Percentiles rank a stretch among this genome's conserved stretches.
Evolutionary conservation across 2,888 invertebrate species (phyloP).

Genomic region (Eupithecia exiguata): DNA sequence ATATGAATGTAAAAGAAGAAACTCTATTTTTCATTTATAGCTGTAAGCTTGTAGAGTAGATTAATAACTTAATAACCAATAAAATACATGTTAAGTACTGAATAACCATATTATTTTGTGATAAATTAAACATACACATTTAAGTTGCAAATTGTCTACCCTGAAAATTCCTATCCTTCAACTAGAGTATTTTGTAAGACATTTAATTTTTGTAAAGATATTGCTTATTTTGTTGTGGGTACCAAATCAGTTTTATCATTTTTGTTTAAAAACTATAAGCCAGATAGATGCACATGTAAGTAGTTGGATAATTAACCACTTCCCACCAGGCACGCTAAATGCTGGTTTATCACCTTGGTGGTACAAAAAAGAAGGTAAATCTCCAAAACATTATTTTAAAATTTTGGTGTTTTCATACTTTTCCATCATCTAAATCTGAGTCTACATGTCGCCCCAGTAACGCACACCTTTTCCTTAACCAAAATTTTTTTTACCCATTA

Average conservation of each 20-base stretch:
- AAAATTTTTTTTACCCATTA: not conserved
- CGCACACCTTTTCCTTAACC: no score
- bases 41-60: slow-evolving; percentile 11
- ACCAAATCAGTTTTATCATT: not conserved
- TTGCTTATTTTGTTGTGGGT: not conserved
- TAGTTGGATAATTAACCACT: not conserved
- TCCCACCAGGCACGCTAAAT: no score
- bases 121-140: not conserved
- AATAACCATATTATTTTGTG: slow-evolving; percentile 1
- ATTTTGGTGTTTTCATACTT: not conserved
- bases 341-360: no score
- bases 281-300: not conserved
- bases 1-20: slow-evolving; percentile 61
- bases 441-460: no score
- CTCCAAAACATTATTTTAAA: not conserved
- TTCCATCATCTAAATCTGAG: no score
- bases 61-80: not conserved
- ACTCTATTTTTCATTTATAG: slow-evolving; percentile 49
- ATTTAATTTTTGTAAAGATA: not conserved
- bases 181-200: not conserved
- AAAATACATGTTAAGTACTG: not conserved
- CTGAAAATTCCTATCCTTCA: not conserved
- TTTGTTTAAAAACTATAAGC: not conserved
- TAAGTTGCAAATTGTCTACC: slow-evolving; percentile 2
- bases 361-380: not conserved